These are phyloP conservation scores for Heteronetta atricapilla DNA, from an alignment of 2,113 vertebrate species.

Conservation along the genomic window DNA sequence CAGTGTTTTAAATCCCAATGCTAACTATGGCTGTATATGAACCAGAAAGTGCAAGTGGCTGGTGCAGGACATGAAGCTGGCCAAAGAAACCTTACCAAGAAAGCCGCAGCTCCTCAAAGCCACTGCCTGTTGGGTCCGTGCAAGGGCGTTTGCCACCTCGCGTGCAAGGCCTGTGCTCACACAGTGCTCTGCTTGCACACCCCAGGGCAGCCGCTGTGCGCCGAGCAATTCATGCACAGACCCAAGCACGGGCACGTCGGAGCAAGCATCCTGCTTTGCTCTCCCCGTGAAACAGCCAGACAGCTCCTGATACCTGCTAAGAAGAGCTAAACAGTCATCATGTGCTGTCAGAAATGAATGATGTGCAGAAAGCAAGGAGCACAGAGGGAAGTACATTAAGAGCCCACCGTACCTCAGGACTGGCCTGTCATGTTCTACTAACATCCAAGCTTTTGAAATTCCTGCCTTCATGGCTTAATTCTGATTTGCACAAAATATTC, in stretches of 20 bases:
- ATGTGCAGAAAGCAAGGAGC: not conserved
- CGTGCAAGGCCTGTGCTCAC: rapidly evolving
- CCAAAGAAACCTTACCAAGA: not conserved
- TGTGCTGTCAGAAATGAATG: not conserved
- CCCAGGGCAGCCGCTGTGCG: rapidly evolving
- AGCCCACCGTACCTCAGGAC: not conserved
- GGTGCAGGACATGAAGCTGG: not conserved
- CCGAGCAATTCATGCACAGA: too few species aligned
- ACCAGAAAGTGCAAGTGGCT: not conserved
- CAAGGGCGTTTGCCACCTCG: too few species aligned
- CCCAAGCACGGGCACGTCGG: not conserved
- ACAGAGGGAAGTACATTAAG: not conserved
- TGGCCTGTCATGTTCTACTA: not conserved
- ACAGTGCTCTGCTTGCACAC: not conserved
- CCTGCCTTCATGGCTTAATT: not conserved
- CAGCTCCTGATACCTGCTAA: not conserved
- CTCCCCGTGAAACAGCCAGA: rapidly evolving
- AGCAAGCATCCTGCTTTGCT: not conserved
- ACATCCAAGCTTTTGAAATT: not conserved
- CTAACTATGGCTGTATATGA: not conserved
- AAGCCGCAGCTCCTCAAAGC: not conserved
- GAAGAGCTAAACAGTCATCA: not conserved
- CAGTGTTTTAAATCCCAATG: not conserved
- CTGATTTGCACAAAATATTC: conserved; percentile 16
- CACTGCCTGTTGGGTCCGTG: rapidly evolving